Evolutionary conservation across 1,140 invertebrate genomes (phyloP).

Genomic region (Caenorhabditis tropicalis): DNA sequence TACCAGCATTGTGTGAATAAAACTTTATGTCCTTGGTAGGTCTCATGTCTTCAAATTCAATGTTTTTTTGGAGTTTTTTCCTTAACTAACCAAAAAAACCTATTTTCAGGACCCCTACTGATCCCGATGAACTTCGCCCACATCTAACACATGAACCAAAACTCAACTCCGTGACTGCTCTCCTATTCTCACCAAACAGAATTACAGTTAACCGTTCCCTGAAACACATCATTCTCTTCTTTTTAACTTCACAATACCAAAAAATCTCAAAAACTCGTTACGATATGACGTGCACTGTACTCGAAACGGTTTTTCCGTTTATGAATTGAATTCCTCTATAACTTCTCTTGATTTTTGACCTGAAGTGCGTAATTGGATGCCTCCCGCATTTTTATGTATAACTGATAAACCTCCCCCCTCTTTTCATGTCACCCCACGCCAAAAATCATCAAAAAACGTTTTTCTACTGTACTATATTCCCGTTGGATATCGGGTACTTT

Average conservation of each 20-base stretch:
- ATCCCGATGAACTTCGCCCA: conserved; percentile 21
- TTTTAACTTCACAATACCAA: background rate
- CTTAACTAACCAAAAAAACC: background rate
- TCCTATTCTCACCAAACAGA: background rate
- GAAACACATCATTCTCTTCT: background rate
- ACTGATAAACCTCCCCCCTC: background rate
- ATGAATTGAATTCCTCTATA: background rate
- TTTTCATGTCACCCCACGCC: conserved; percentile 33
- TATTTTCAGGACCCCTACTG: conserved; percentile 24
- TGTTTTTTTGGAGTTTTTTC: background rate
- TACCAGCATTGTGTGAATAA: conserved; percentile 52
- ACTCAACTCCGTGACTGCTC: conserved; percentile 20
- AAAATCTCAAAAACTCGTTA: background rate
- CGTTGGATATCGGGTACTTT: conserved; percentile 37
- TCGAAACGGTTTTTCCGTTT: background rate
- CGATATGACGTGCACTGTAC: background rate
- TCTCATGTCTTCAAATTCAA: background rate
- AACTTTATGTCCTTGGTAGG: background rate
- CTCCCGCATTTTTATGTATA: conserved; percentile 23
- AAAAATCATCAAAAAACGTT: conserved; percentile 28
- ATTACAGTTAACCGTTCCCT: background rate
- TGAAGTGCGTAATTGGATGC: background rate
- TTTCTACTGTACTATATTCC: conserved; percentile 27
- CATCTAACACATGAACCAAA: conserved; percentile 13
- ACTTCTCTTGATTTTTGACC: conserved; percentile 4